Evolutionary conservation across 2,888 invertebrate species (phyloP), one percentile per base, ranked within the genome.

Genomic region (Lasioglossum zephyrum): DNA sequence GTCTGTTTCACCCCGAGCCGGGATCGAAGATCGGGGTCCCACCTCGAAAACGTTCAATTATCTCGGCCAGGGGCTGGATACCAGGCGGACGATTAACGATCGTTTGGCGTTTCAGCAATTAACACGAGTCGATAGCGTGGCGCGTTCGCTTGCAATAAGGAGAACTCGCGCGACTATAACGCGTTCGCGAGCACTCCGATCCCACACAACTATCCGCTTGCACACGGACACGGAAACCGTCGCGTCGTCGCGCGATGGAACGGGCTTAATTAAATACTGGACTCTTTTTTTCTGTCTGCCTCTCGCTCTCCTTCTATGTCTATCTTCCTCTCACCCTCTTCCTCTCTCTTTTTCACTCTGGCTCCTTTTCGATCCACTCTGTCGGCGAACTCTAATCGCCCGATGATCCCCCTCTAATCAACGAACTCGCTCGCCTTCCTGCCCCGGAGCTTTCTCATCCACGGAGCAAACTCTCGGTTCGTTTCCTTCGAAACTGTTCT

Each of bases 31-130:
- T 79, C 74, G 82, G 60, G 63, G 74, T 79, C 79, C 81, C 81
- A 82, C 73, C 88, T 88, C 86, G 66, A 79, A 88, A 88, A 87
- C 82, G 80, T 72, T 88, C 88, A 88, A 88, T 88, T 88, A 88
- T 84, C 84, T 26, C 73, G 69, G 41, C 44, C 22, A 16, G 70
- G 8, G 70, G 63, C 63, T 47, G 75, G 77, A 83, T 78, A 57
- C 53, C 76, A 76, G n/a, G 74, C 57, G 53, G 60, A 31, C 88
- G 88, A 88, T 88, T 88, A 88, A 88, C 84, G 88, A 88, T 86
- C 86, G 81, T 75, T 84, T 81, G 84, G 79, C 88, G 86, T 84
- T 88, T 86, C 86, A 82, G 88, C 86, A 88, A 88, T 88, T 88
- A 88, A 88, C 88, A 82, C 88, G 82, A 86, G 63, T 78, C 84